A percentile compares a stretch with the other conserved stretches of the same genome.
Evolutionary conservation across 2,888 invertebrate species (phyloP).

Genomic region (Diarsia mendica): DNA sequence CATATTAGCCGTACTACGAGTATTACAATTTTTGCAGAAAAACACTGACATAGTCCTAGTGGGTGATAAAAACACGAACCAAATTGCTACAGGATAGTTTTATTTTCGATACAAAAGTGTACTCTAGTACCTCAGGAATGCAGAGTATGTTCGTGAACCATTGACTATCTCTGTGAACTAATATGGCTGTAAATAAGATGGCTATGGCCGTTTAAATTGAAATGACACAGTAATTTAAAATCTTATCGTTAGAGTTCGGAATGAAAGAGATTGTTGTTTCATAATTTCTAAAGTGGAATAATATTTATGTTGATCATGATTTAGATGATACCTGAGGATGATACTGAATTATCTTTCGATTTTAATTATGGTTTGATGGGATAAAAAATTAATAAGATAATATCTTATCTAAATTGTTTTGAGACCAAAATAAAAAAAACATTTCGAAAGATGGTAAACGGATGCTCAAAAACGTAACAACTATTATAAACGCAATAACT

Average conservation of each 20-base stretch:
- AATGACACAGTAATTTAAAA: conserved; percentile 44
- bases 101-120: not conserved
- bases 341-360: no score
- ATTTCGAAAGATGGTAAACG: not conserved
- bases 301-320: not conserved
- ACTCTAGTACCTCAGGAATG: not conserved
- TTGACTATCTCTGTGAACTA: conserved; percentile 22
- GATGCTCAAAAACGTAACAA: not conserved
- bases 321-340: not conserved
- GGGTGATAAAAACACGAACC: not conserved
- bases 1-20: not conserved
- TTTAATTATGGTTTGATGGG: no score
- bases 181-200: conserved; percentile 33
- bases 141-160: conserved; percentile 24
- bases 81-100: not conserved
- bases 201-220: conserved; percentile 30
- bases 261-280: conserved; percentile 7
- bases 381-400: no score
- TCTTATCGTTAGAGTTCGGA: conserved; percentile 27
- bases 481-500: not conserved
- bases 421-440: not conserved
- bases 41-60: not conserved
- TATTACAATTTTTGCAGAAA: no score
- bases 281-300: not conserved
- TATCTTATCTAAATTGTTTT: no score